Conservation (phyloP, 2,888 invertebrate species). For the Agelastica alni region DNA sequence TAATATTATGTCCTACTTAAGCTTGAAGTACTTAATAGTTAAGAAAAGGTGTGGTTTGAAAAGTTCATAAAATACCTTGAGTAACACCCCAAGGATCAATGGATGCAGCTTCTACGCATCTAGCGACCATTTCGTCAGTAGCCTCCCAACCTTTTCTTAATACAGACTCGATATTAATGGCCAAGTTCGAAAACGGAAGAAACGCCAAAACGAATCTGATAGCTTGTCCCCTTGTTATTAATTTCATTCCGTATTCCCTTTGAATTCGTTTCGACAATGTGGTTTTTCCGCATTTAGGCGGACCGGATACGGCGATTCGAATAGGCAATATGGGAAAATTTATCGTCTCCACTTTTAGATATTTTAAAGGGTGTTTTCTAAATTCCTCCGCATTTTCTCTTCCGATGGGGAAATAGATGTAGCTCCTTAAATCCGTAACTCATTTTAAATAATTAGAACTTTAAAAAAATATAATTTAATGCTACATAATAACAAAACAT, state of each 20-base stretch:
- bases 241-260: conserved; percentile 60
- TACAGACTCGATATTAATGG: conserved; percentile 53
- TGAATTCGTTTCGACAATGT: conserved; percentile 61
- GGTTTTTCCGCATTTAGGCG: conserved; percentile 68
- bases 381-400: conserved; percentile 59
- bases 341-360: conserved; percentile 56
- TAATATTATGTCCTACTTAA: no score
- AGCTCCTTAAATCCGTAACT: no score
- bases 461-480: no score
- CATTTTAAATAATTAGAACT: no score
- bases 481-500: no score
- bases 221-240: conserved; percentile 62
- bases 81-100: conserved; percentile 59
- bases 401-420: conserved; percentile 64
- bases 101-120: conserved; percentile 60
- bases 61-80: conserved; percentile 44
- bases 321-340: conserved; percentile 60
- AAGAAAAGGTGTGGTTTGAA: no score
- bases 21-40: no score
- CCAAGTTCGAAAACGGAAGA: conserved; percentile 61
- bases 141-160: conserved; percentile 58
- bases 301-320: conserved; percentile 63
- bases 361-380: conserved; percentile 62
- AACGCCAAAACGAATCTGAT: conserved; percentile 59
- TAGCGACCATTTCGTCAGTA: conserved; percentile 57